Evolutionary conservation across 2,113 vertebrate genomes (phyloP).

Genomic region (Anhinga anhinga): DNA sequence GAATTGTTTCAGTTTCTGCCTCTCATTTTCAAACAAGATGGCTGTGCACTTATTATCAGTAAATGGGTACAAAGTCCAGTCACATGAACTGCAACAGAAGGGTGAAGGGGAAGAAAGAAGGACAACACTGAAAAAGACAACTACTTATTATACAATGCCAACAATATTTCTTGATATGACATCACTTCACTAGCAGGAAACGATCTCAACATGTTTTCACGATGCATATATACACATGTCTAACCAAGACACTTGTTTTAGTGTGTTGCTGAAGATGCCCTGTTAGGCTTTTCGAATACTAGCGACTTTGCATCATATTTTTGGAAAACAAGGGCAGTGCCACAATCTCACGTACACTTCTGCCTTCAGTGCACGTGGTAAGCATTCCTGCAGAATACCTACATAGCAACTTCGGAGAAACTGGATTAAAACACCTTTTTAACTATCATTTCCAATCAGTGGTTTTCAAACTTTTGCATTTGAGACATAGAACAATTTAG

Average conservation of each 20-base stretch:
- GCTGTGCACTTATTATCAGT: not conserved
- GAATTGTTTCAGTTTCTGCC: conserved; percentile 4
- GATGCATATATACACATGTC: not conserved
- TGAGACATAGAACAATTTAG: not conserved
- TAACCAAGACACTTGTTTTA: not conserved
- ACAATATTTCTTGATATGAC: not conserved
- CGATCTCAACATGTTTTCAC: not conserved
- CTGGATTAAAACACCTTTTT: not conserved
- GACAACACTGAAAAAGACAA: not conserved
- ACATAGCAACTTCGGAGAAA: not conserved
- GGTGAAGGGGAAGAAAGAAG: not conserved
- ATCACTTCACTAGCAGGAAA: not conserved
- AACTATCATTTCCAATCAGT: not conserved
- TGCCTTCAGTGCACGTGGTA: not conserved
- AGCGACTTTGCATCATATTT: not conserved
- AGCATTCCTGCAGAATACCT: not conserved
- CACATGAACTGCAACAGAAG: not conserved
- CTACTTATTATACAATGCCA: not conserved
- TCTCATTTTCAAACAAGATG: not conserved
- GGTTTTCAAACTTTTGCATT: not conserved
- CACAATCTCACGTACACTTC: not conserved
- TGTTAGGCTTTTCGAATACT: not conserved
- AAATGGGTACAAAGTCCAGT: conserved; percentile 14
- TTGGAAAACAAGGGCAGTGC: not conserved
- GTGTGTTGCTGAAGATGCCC: not conserved